Evolutionary conservation across 2,888 invertebrate species (phyloP).

Genomic region (Eutolmus rufibarbis): DNA sequence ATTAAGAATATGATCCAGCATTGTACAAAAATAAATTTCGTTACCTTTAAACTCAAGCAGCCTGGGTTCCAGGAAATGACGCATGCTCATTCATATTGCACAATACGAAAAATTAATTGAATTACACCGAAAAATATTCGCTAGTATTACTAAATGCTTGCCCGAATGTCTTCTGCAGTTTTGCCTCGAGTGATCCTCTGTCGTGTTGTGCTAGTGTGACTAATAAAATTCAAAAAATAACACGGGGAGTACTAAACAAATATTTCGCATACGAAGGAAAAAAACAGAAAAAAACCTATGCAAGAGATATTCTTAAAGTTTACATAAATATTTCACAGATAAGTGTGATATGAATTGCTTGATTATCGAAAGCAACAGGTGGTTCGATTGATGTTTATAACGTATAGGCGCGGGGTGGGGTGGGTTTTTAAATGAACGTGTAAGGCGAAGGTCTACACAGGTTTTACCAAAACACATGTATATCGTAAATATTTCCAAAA

Average conservation of each 20-base stretch:
- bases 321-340: background rate
- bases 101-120: background rate
- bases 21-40: slow-evolving; percentile 27
- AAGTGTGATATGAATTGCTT: background rate
- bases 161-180: background rate
- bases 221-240: background rate
- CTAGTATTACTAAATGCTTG: slow-evolving; percentile 7
- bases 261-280: background rate
- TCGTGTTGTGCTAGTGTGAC: background rate
- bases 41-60: background rate
- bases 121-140: background rate
- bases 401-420: background rate
- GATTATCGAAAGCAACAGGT: slow-evolving; percentile 9
- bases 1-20: background rate
- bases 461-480: slow-evolving; percentile 16
- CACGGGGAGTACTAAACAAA: background rate
- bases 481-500: slow-evolving; percentile 20
- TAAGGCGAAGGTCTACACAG: background rate
- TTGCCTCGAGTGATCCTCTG: background rate
- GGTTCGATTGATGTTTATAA: slow-evolving; percentile 1
- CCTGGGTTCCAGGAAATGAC: background rate
- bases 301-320: background rate
- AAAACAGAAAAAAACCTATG: background rate
- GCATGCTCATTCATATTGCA: background rate
- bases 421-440: background rate